Evolutionary conservation across 2,797 vertebrate species (phyloP).

Genomic region (Manis crassicaudata): DNA sequence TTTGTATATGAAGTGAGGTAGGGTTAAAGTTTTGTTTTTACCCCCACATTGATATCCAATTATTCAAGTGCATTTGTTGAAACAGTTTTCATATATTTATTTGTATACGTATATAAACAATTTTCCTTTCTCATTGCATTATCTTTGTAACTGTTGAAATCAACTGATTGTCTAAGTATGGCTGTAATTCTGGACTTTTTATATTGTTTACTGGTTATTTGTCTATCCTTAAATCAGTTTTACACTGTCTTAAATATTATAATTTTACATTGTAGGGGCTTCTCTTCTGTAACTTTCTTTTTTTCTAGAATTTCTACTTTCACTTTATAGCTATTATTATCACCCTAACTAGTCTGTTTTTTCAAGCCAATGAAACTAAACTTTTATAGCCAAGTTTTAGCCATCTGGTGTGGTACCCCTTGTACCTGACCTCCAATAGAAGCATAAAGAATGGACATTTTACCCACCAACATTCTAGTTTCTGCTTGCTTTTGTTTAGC

Average conservation of each 20-base stretch:
- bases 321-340: neutral
- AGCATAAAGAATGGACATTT: neutral
- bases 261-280: neutral
- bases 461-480: neutral
- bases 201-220: neutral
- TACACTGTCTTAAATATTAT: neutral
- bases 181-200: neutral
- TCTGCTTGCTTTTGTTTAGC: neutral
- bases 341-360: neutral
- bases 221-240: neutral
- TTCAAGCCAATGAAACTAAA: neutral
- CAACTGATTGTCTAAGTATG: neutral
- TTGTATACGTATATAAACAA: neutral
- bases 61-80: neutral
- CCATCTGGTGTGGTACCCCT: neutral
- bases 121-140: neutral
- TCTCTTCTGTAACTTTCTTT: neutral
- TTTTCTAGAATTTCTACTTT: neutral
- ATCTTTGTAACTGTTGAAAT: neutral
- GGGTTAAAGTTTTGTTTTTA: neutral
- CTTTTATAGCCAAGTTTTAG: neutral
- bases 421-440: neutral
- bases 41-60: neutral
- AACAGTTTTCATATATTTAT: neutral
- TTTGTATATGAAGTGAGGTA: neutral